Evolutionary conservation across 2,888 invertebrate genomes (phyloP), one percentile per base, ranked within the genome.

Genomic region (Plagodis pulveraria): DNA sequence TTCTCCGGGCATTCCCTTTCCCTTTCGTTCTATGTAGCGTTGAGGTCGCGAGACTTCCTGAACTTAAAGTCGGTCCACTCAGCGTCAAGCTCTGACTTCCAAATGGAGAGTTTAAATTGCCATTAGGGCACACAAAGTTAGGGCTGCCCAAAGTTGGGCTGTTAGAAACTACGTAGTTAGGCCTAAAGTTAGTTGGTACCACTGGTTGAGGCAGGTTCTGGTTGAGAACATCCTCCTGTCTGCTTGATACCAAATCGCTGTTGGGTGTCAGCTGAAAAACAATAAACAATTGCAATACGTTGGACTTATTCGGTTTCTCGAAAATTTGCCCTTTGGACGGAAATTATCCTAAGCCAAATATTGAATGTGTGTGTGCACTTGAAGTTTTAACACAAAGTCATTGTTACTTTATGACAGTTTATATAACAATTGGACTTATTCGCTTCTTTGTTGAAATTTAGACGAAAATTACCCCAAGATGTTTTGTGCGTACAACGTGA

Each of bases 21-120:
- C 81, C 94, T 91, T 87, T 94, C 83, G 82, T 93, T 82, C 90
- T 84, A 65, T 84, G 93, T 66, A 92, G 74, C 48, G 89, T 93
- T 56, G 84, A 94, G 35, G 91, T 91, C 0, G 90, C 86, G 5
- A 92, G 72, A 62, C 91, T 92, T 7, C 88, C 82, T 0, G 91
- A 90, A 68, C 91, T 92, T 43, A 93, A 78, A 43, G 91, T 92
- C 36, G 93, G 87, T 32, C 91, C 91, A 63, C 81, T 91, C 5
- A 91, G 79, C 49, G 83, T 74, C 55, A 87, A 67, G 9, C 81
- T 85, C 66, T 89, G 91, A 70, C 91, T 91, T 33, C 87, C 92
- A 54, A 90, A 89, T 9, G 90, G 87, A 7, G 91, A 87, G 50
- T 81, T 83, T 10, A 86, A 58, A 63, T 90, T 91, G 12, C 92